Percentiles rank a stretch among this genome's conserved stretches.
Conservation (phyloP, 2,888 invertebrate genomes). For the Aproaerema taeniolella region DNA sequence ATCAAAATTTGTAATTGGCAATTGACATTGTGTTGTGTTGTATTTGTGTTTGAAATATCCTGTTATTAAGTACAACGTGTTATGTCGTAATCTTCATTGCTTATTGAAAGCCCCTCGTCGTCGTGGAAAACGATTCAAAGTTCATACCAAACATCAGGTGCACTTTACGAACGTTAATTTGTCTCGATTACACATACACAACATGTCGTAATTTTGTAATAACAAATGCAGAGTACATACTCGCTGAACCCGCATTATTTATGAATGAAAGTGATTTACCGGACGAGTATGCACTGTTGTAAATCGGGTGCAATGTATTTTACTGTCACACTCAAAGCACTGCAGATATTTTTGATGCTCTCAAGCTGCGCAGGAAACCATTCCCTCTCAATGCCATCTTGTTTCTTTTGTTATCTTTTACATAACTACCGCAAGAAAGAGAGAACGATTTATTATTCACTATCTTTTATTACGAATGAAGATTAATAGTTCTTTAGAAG, state of each 20-base stretch:
- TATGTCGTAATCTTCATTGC: no score
- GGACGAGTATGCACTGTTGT: conserved; percentile 5
- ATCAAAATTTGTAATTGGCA: background rate
- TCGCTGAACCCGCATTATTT: conserved; percentile 20
- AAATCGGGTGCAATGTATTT: background rate
- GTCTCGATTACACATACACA: background rate
- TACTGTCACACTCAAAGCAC: conserved; percentile 14
- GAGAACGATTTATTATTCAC: no score
- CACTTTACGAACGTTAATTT: background rate
- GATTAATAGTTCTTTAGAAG: no score
- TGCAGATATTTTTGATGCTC: conserved; percentile 22
- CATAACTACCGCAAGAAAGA: background rate
- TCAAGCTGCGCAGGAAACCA: conserved; percentile 23
- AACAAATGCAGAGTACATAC: background rate
- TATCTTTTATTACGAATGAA: no score
- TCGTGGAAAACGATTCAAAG: no score
- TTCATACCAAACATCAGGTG: background rate
- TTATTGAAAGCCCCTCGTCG: no score
- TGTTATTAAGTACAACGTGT: no score
- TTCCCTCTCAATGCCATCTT: conserved; percentile 24
- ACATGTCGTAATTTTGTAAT: background rate
- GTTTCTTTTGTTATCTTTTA: conserved; percentile 20
- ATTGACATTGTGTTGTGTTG: no score
- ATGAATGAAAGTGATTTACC: conserved; percentile 23
- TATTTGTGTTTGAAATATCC: no score